Evolutionary conservation across 1,140 invertebrate genomes (phyloP), one percentile per base, ranked within the genome.

Genomic region (Drosophila novamexicana): DNA sequence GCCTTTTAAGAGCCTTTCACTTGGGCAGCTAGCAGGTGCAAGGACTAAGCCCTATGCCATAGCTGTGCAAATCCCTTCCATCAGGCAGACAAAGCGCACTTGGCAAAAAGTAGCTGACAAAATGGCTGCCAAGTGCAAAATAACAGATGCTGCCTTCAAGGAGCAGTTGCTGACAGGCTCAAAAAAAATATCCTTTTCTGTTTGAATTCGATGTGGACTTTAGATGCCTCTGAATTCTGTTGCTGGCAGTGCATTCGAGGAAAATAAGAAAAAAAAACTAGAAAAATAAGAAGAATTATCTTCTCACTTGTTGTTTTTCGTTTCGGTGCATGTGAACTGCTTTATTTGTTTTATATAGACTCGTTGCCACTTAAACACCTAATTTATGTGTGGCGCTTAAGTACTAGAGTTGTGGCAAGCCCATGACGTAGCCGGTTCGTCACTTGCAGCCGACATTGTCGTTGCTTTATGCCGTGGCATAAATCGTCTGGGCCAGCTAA

Each of bases 401-500:
- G 52, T 39, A 58, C 40, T 61, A 73, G 12, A 32, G 22, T 5
- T 39, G 36, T 5, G 14, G 45, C 49, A 50, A 32, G 49, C 16
- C 40, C 39, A 29, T 39, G 42, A 22, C 65, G 49, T 49, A 61
- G 64, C 54, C 74, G 61, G 61, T 74, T 74, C 71, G 68, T 77
- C 79, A 82, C 67, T 81, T 72, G 75, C 52, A 53, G 64, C 67
- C 75, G 58, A 37, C 64, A 81, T 85, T 85, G 78, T 71, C 47
- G 50, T 10, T 45, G 54, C 67, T 81, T 86, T 86, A 76, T 79
- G 71, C 66, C 58, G 39, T 29, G 54, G 45, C 83, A 86, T 86
- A 86, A 86, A 86, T 86, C 73, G 83, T 86, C 83, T 86, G 81
- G 81, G 64, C 66, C 32, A 29, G 59, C 56, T 58, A 66, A 64